Evolutionary conservation across 2,797 vertebrate species (phyloP).

Genomic region (Spinus olivaceus): DNA sequence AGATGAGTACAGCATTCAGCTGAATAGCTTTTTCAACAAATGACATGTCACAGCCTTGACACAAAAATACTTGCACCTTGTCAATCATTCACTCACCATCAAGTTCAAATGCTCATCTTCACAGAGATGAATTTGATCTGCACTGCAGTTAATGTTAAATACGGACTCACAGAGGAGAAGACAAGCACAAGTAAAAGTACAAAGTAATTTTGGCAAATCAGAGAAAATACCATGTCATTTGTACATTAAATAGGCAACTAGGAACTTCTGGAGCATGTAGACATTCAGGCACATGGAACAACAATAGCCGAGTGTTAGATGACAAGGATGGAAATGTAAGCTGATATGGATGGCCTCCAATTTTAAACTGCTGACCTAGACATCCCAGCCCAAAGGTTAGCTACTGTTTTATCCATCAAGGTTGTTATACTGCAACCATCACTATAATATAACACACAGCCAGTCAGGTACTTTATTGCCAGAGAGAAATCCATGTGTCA

Average conservation of each 20-base stretch:
- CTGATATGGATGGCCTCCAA: background rate
- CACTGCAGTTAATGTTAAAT: constrained; percentile 35
- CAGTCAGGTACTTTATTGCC: constrained; percentile 44
- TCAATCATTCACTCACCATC: constrained; percentile 59
- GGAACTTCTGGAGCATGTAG: background rate
- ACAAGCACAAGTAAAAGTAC: background rate
- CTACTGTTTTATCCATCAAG: constrained; percentile 48
- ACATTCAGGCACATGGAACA: background rate
- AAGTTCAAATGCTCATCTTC: constrained; percentile 50
- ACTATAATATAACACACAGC: constrained; percentile 24
- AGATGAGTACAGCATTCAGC: constrained; percentile 14
- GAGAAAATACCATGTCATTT: constrained; percentile 14
- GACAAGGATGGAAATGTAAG: background rate
- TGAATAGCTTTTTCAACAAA: constrained; percentile 61
- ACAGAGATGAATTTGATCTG: constrained; percentile 32
- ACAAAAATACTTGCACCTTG: constrained; percentile 58
- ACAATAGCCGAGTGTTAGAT: background rate
- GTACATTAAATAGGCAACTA: background rate
- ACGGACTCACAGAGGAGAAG: background rate
- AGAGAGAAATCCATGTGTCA: constrained; percentile 43
- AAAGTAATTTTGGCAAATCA: constrained; percentile 13
- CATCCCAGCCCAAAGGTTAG: constrained; percentile 17
- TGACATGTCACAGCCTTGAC: constrained; percentile 63
- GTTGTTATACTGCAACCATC: constrained; percentile 39
- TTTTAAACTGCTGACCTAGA: constrained; percentile 44